Evolutionary conservation across 2,888 invertebrate species (phyloP).

Genomic region (Mamestra brassicae): DNA sequence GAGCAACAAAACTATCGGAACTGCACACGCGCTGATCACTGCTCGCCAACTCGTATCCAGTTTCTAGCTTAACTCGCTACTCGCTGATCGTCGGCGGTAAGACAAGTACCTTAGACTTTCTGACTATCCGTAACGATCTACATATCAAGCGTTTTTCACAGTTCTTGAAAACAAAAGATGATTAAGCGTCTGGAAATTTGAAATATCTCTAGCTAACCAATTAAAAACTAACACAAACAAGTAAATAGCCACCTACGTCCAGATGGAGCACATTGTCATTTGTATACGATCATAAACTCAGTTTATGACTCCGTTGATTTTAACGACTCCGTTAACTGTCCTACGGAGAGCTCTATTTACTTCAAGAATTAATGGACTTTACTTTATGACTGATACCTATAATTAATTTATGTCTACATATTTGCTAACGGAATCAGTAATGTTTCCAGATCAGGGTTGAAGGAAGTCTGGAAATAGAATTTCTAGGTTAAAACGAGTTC

Average conservation of each 20-base stretch:
- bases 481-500: neutral
- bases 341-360: conserved; percentile 56
- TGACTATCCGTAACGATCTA: too few relatives aligned
- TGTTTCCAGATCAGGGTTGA: conserved; percentile 3
- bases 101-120: too few relatives aligned
- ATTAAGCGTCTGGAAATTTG: neutral
- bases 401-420: conserved; percentile 15
- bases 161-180: neutral
- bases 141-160: neutral
- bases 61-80: too few relatives aligned
- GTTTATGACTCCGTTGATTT: conserved; percentile 51
- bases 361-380: conserved; percentile 52
- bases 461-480: neutral
- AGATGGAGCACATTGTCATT: conserved; percentile 56
- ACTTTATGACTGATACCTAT: conserved; percentile 49
- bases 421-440: neutral
- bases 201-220: neutral
- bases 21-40: too few relatives aligned
- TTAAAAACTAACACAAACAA: conserved; percentile 34
- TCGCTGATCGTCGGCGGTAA: too few relatives aligned
- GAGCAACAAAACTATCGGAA: too few relatives aligned
- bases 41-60: too few relatives aligned
- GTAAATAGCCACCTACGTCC: conserved; percentile 15
- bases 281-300: conserved; percentile 50
- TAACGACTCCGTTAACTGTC: conserved; percentile 50